These are phyloP conservation scores for Anadara kagoshimensis DNA, from an alignment of 1,140 invertebrate species.

Conservation along the genomic window DNA sequence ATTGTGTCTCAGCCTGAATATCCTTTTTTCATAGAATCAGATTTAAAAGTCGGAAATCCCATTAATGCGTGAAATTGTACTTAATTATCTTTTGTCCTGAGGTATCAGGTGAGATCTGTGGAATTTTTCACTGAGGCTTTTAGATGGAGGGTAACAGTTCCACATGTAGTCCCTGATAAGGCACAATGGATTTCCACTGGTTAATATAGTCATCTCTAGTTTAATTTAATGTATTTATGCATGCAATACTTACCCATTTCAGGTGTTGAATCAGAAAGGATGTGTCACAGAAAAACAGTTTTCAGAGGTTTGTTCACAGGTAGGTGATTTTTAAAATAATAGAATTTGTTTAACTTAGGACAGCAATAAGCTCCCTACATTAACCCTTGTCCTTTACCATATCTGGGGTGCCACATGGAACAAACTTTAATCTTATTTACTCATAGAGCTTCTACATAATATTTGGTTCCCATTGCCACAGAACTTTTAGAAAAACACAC, in stretches of 20 bases:
- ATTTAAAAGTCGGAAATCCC: no score
- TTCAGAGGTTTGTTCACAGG: constrained; percentile 36
- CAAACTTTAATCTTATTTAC: background rate
- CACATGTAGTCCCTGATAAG: no score
- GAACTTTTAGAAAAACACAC: background rate
- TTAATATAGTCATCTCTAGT: no score
- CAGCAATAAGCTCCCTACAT: background rate
- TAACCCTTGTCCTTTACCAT: background rate
- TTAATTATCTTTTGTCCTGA: no score
- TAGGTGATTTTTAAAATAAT: constrained; percentile 2
- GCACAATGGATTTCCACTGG: no score
- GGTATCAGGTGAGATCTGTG: no score
- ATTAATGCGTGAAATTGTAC: no score
- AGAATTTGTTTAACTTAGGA: background rate
- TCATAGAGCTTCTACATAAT: background rate
- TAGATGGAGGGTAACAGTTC: no score
- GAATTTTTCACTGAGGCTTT: no score
- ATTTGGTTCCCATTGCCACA: background rate
- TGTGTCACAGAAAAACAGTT: constrained; percentile 44
- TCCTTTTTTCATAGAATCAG: no score
- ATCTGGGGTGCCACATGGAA: background rate
- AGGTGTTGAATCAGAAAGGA: constrained; percentile 40
- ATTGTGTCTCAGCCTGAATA: no score
- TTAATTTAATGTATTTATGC: background rate
- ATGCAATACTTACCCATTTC: constrained; percentile 1